Base-by-base conservation (phyloP, 2,113 vertebrate species). In the Sialia sialis region DNA sequence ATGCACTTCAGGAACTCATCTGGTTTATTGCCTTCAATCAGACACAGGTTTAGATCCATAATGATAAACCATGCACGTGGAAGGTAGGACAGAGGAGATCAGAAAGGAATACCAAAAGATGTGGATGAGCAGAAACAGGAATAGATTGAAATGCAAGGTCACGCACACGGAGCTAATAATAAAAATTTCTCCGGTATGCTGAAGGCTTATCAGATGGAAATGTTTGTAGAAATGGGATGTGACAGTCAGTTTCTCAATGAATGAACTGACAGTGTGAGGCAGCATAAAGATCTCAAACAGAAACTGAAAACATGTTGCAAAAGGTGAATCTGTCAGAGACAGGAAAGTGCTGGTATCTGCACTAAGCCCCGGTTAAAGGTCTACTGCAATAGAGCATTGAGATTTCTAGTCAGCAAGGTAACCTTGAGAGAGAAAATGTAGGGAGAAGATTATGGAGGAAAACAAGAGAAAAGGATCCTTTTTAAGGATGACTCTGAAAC, bases 101-200 rank as follows among this genome's bases (percentile, higher is more conserved):
- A 43, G 41, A 93, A 87, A 56, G 16, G n/a, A 89, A 79, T 89
- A 76, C 21, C 51, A 81, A 62, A 77, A 74, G n/a, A 30, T 63
- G 32, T 41, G 23, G 17, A 66, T 56, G 48, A 87, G 48, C 48
- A 87, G 69, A 91, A 89, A 62, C 7, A 79, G 21, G 36, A 74
- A 30, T 21, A 68, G 36, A 83, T 66, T 85, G 46, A 93, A 96
- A 88, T 86, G 59, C 59, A 86, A 88, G 39, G 32, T 80, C 58
- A 59, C 62, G 43, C 6, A 39, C 4, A 0, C 84, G 30, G 23
- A 90, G 34, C 26, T 94, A 90, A 79, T 85, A 91, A 73, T 38
- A 87, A 78, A 70, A 89, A 49, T 62, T 85, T 78, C 36, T 80
- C 67, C 7, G 6, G 6, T 58, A 46, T 46, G 62, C 49, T 94